These are phyloP conservation scores for Drosophila teissieri DNA, from an alignment of 1,140 invertebrate genomes.

Conservation along the genomic window DNA sequence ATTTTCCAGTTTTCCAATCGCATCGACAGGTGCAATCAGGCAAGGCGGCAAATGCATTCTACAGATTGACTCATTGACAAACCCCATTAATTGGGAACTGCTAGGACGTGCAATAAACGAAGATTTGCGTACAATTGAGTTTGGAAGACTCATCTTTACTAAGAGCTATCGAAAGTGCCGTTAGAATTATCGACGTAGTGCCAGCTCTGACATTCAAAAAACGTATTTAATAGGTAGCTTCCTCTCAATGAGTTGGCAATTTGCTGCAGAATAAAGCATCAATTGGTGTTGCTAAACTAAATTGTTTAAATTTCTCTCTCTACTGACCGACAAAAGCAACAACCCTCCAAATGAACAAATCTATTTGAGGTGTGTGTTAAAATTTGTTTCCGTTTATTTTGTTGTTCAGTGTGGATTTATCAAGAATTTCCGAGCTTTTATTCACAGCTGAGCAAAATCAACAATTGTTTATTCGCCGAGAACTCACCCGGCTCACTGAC, in stretches of 20 bases:
- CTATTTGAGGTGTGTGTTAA: slow-evolving; percentile 39
- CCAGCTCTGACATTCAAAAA: background rate
- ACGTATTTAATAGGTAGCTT: background rate
- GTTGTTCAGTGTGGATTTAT: slow-evolving; percentile 21
- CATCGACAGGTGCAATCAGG: slow-evolving; percentile 59
- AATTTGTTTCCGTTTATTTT: slow-evolving; percentile 32
- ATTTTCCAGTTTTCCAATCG: slow-evolving; percentile 40
- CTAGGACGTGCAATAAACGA: background rate
- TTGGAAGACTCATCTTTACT: too few relatives aligned
- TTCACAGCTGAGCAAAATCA: slow-evolving; percentile 51
- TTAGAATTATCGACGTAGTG: background rate
- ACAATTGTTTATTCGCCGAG: slow-evolving; percentile 38
- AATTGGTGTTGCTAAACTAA: slow-evolving; percentile 55
- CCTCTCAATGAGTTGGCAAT: slow-evolving; percentile 48
- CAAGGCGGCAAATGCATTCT: slow-evolving; percentile 33
- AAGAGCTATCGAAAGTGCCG: background rate
- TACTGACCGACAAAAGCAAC: slow-evolving; percentile 56
- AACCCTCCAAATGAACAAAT: slow-evolving; percentile 54
- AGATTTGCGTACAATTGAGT: too few relatives aligned
- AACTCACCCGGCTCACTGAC: slow-evolving; percentile 2
- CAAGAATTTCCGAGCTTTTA: slow-evolving; percentile 28
- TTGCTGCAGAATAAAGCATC: slow-evolving; percentile 41
- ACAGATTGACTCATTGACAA: slow-evolving; percentile 39
- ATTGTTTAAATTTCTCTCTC: slow-evolving; percentile 57
- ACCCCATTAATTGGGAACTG: slow-evolving; percentile 3